Base-by-base conservation (phyloP, 2,113 vertebrate species). In the Bubo scandiacus region DNA sequence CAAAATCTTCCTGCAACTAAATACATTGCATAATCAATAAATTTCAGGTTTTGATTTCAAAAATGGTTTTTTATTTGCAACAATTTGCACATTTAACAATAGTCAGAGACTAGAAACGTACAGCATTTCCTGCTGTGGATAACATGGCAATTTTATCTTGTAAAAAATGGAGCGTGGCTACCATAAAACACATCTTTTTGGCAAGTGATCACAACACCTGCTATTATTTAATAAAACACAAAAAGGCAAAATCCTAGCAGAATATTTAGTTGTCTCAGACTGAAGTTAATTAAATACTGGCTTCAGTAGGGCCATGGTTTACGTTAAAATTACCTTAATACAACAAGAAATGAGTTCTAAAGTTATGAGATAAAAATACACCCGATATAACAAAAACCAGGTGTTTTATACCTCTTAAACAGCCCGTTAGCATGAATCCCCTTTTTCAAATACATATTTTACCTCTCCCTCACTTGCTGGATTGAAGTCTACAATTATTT, bases 1-100 rank as follows among this genome's bases (percentile, higher is more conserved):
- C 82, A 93, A 94, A 79, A 89, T 43, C 63, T 88, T 88, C 63
- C 91, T 84, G 52, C 54, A 90, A 72, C 75, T 94, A 95, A 97
- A 92, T 75, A 78, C 27, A 78, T 36, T 32, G 32, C 30, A 40
- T 84, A 73, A 84, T 70, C n/a, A 86, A 79, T 73, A 88, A 47
- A 95, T 74, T 96, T 58, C 40, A 36, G 62, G 36, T 71, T 89
- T 15, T 82, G 52, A 95, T 84, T 80, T 42, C 22, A 47, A 91
- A 94, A 95, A 89, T 12, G 38, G 36, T 54, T 71, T 73, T 68
- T 86, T 81, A 68, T 81, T 92, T 79, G 52, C 43, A 91, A 63
- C 22, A 59, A 52, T 71, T 68, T 49, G 59, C 51, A 81, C 72
- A 45, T 80, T 94, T 58, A 79, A 21, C 36, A 91, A 38, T 32